Base-by-base conservation (phyloP, 2,888 invertebrate genomes). In the Venustoraphidia nigricollis region DNA sequence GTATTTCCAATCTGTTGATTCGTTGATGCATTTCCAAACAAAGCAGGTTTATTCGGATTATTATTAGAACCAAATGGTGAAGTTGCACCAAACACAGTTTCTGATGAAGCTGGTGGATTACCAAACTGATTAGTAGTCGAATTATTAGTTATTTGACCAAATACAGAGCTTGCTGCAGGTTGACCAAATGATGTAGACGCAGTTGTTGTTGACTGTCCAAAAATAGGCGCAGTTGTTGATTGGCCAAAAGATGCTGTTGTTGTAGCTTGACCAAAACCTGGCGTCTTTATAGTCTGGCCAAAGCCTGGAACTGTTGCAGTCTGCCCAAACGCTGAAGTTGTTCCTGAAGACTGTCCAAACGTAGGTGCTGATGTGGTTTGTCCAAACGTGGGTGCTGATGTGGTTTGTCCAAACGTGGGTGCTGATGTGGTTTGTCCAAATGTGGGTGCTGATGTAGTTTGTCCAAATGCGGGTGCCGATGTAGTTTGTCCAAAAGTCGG, bases 401-500 rank as follows among this genome's bases (percentile, higher is more conserved):
- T 46, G 9, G 41, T 51, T 35, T 9, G 43, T 35, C 48, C 52
- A 10, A 46, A 17, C 1, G 52, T 37, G 2, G 55, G 34, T 6
- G 46, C 13, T 2, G 10, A 3, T 53, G 40, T 48, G 8, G 41
- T 51, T 2, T 55, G 17, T n/a, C 34, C 34, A 36, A 44, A 44
- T 10, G 46, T 48, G 9, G 52, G 45, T 10, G 51, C 10, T 1
- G 46, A 36, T 9, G 49, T 46, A 9, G 41, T 51, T 35, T 9
- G 44, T 36, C 48, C 52, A 10, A 46, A 17, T 1, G 52, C 36
- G 2, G 55, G 34, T 6, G 46, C 13, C 2, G 10, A 3, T 53
- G 40, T 48, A 8, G 41, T 51, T 2, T 55, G 17, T 2, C 54
- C 55, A n/a, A 59, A 59, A 9, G 48, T 37, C 10, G 52, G 38